These are phyloP conservation scores for Dasypolia templi DNA, from an alignment of 2,888 invertebrate species.

Conservation along the genomic window DNA sequence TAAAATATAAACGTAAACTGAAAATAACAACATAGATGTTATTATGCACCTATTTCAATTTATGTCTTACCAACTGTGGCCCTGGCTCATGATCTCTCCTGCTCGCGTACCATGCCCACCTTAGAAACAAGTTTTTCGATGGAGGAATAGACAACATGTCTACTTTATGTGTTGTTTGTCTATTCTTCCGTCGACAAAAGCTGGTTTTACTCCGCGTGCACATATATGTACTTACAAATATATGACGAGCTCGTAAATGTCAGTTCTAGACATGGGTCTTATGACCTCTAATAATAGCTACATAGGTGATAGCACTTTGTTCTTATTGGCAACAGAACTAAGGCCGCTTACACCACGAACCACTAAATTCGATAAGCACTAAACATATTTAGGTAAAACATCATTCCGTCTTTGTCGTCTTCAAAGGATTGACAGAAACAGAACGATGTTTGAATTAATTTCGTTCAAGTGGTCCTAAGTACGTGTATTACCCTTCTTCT, in stretches of 20 bases:
- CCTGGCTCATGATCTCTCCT: background rate
- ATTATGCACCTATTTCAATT: background rate
- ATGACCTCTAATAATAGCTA: background rate
- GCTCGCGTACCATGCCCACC: too few species aligned
- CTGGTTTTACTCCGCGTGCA: too few species aligned
- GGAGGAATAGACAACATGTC: too few species aligned
- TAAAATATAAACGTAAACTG: slow-evolving; percentile 54
- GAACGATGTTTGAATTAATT: background rate
- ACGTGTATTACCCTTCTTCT: background rate
- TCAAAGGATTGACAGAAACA: background rate
- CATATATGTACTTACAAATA: too few species aligned
- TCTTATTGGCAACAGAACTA: background rate
- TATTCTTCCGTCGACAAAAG: too few species aligned
- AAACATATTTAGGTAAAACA: background rate
- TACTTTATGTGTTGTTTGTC: too few species aligned
- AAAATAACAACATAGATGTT: slow-evolving; percentile 39
- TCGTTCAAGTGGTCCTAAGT: background rate
- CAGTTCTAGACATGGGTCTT: too few species aligned
- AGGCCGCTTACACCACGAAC: background rate
- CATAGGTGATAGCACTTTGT: background rate
- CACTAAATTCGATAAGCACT: background rate
- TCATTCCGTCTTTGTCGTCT: background rate
- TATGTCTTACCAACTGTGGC: background rate
- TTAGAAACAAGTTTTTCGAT: too few species aligned
- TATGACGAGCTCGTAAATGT: too few species aligned